These are phyloP conservation scores for Hyles lineata DNA, from an alignment of 2,888 invertebrate species.

Conservation along the genomic window DNA sequence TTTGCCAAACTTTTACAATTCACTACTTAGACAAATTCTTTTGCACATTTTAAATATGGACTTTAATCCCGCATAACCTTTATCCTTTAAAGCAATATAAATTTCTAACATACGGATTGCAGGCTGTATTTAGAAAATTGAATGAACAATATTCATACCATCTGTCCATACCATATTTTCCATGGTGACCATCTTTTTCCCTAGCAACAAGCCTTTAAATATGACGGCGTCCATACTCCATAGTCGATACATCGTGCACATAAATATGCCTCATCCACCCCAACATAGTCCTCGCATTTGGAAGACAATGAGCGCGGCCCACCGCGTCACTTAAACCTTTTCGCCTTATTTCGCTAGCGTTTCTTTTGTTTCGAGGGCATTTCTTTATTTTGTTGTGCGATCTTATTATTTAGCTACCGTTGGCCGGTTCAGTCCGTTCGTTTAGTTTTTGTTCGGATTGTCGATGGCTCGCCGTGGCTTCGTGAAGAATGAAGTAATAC, in stretches of 20 bases:
- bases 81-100: too few species aligned
- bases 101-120: too few species aligned
- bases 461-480: slow-evolving; percentile 45
- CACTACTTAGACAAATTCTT: too few species aligned
- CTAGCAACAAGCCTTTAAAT: background rate
- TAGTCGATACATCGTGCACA: background rate
- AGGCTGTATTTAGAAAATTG: too few species aligned
- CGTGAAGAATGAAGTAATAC: slow-evolving; percentile 80
- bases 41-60: too few species aligned
- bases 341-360: slow-evolving; percentile 82
- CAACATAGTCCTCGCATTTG: slow-evolving; percentile 38
- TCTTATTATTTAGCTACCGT: slow-evolving; percentile 85
- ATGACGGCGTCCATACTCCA: background rate
- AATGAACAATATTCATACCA: too few species aligned
- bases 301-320: slow-evolving; percentile 78
- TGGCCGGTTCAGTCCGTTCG: slow-evolving; percentile 74
- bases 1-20: too few species aligned
- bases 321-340: slow-evolving; percentile 83
- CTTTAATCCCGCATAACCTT: too few species aligned
- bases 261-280: slow-evolving; percentile 56
- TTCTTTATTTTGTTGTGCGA: slow-evolving; percentile 84
- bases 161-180: too few species aligned
- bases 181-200: too few species aligned
- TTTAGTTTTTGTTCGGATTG: slow-evolving; percentile 77
- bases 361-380: slow-evolving; percentile 80